A percentile compares a stretch with the other conserved stretches of the same genome.
Conservation (phyloP, 2,113 vertebrate genomes). For the Ammodytes dubius region DNA sequence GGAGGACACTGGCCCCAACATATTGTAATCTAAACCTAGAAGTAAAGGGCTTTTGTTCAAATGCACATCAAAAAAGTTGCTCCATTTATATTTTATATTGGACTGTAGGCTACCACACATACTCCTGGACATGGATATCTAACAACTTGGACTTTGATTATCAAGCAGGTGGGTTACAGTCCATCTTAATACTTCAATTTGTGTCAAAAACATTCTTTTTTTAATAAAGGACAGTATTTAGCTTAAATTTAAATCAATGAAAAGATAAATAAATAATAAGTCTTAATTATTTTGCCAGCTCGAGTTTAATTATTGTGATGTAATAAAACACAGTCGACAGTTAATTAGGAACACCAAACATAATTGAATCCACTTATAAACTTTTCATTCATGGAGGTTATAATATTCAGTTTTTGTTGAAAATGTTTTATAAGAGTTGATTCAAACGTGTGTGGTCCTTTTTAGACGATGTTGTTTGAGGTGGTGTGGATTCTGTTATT, state of each 20-base stretch:
- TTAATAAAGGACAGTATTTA: no score
- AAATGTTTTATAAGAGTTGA: not conserved
- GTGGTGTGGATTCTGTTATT: not conserved
- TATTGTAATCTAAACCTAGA: not conserved
- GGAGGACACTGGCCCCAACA: not conserved
- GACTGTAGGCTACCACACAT: not conserved
- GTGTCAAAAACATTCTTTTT: no score
- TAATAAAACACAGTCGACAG: not conserved
- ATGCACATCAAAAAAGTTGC: not conserved
- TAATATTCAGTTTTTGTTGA: not conserved
- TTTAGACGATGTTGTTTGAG: not conserved
- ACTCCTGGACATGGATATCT: not conserved
- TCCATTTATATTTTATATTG: no score
- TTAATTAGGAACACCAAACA: not conserved
- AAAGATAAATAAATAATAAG: no score
- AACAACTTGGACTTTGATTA: not conserved
- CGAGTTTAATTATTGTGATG: not conserved
- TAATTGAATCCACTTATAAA: not conserved
- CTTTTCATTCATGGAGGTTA: not conserved
- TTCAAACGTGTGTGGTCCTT: not conserved
- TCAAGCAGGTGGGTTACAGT: no score
- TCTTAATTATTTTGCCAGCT: no score
- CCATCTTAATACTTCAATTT: no score
- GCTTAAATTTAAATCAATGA: no score
- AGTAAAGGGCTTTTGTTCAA: not conserved